Percentiles rank a stretch among this genome's conserved stretches.
These are phyloP conservation scores for Machaerirhynchus nigripectus DNA, from an alignment of 2,113 vertebrate species.

Conservation along the genomic window DNA sequence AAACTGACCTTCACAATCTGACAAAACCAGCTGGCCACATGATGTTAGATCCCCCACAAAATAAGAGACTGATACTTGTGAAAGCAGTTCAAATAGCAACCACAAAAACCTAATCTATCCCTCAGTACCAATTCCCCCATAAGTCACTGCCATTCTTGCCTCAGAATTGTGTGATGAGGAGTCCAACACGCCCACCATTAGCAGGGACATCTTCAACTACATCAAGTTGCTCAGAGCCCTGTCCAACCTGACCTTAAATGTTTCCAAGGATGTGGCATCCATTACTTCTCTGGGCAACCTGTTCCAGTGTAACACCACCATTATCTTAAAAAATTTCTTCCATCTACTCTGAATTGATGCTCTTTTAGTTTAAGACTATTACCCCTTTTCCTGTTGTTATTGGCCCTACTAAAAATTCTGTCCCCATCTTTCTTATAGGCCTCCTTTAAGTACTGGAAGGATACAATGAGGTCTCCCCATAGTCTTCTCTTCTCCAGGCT, in stretches of 20 bases:
- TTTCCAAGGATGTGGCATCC: background rate
- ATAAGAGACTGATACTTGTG: background rate
- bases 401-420: background rate
- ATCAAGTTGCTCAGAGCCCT: background rate
- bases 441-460: background rate
- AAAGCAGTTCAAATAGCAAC: background rate
- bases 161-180: background rate
- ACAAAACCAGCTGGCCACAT: background rate
- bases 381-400: background rate
- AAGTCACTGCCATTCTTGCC: background rate
- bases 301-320: background rate
- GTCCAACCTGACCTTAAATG: background rate
- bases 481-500: background rate
- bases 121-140: background rate
- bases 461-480: background rate
- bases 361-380: background rate
- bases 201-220: background rate
- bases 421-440: background rate
- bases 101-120: background rate
- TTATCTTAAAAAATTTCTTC: background rate
- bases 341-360: background rate
- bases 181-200: rapidly evolving
- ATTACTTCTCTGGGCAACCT: background rate
- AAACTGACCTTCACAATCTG: background rate
- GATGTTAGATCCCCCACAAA: background rate